Conservation (phyloP, 1,140 invertebrate species). For the Pygmarrhopalites habei region DNA sequence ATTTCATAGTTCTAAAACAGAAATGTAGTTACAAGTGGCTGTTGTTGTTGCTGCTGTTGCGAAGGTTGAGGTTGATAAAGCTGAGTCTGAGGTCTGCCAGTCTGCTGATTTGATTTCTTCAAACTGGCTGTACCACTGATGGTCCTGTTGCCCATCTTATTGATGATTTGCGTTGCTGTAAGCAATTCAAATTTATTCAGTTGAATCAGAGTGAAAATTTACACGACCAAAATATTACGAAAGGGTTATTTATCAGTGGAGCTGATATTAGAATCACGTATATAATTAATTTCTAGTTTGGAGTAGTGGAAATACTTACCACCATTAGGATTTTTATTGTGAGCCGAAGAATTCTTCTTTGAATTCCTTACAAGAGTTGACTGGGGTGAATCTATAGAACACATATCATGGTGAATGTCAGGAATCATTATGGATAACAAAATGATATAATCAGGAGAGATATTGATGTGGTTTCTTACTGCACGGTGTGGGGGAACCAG, state of each 20-base stretch:
- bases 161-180: background rate
- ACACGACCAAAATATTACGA: too few relatives aligned
- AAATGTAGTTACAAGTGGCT: background rate
- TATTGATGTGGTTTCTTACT: too few relatives aligned
- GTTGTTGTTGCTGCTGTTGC: conserved; percentile 21
- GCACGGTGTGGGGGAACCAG: conserved; percentile 74
- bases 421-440: too few relatives aligned
- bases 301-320: too few relatives aligned
- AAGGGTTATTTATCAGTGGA: too few relatives aligned
- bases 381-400: conserved; percentile 39
- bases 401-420: too few relatives aligned
- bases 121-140: conserved; percentile 9
- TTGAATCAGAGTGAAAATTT: too few relatives aligned
- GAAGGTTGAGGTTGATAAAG: conserved; percentile 9
- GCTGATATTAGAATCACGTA: too few relatives aligned
- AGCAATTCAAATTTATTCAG: too few relatives aligned
- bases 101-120: background rate
- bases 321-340: conserved; percentile 22
- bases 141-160: conserved; percentile 2
- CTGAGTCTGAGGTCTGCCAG: background rate
- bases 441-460: too few relatives aligned
- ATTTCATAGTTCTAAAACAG: too few relatives aligned
- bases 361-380: conserved; percentile 39
- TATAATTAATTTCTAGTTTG: conserved; percentile 1
- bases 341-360: conserved; percentile 37